Evolutionary conservation across 2,888 invertebrate genomes (phyloP).

Genomic region (Mesochorus sp.): DNA sequence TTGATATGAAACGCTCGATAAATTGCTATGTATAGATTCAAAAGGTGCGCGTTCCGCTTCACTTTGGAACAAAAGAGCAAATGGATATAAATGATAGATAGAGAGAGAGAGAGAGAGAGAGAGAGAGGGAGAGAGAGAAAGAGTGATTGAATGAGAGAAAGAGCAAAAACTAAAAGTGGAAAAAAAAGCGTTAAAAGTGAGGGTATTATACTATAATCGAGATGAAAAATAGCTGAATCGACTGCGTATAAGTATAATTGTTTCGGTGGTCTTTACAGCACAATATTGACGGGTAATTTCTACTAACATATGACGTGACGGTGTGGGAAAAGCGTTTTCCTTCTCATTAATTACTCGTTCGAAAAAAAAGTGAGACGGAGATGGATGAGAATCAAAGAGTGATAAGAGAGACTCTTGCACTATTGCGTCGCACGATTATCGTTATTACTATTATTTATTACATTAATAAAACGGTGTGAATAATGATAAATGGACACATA

Average conservation of each 20-base stretch:
- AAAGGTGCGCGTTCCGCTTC: conserved; percentile 13
- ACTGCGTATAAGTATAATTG: conserved; percentile 65
- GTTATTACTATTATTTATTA: conserved; percentile 45
- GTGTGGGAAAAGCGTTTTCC: conserved; percentile 9
- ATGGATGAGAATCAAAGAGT: background rate
- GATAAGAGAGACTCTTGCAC: conserved; percentile 9
- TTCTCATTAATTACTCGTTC: background rate
- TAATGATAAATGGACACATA: conserved; percentile 6
- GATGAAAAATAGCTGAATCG: conserved; percentile 58
- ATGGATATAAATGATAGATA: conserved; percentile 27
- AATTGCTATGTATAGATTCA: too few species aligned
- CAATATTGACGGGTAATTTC: conserved; percentile 76
- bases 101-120: background rate
- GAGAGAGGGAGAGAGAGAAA: background rate
- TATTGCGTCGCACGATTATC: conserved; percentile 44
- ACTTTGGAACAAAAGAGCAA: conserved; percentile 27
- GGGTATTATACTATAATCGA: conserved; percentile 39
- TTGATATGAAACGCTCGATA: too few species aligned
- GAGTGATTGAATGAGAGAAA: too few species aligned
- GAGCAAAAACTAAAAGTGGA: background rate
- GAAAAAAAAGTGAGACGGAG: background rate
- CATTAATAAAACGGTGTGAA: conserved; percentile 23
- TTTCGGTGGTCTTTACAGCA: conserved; percentile 72
- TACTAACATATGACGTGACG: conserved; percentile 54
- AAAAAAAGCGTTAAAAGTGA: conserved; percentile 22